phyloP scores from a whole-genome alignment of 2,888 invertebrate species.

The Tachina fera region DNA sequence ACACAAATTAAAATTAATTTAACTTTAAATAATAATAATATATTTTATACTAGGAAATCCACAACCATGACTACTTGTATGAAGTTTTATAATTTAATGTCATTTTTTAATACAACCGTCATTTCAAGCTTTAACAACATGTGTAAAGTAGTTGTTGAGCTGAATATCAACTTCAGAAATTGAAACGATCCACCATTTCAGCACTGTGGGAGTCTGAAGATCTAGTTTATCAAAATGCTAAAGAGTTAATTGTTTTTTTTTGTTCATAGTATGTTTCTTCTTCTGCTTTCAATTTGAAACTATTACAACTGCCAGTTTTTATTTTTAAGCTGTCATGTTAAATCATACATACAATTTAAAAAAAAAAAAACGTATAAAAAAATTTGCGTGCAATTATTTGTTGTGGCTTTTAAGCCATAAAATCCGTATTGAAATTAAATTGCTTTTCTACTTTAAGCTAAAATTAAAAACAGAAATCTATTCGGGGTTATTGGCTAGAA shows the following conservation, averaged over 20 bases:
- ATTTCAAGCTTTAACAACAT: constrained; percentile 57
- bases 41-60: constrained; percentile 48
- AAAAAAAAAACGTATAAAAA: background rate
- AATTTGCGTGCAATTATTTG: constrained; percentile 64
- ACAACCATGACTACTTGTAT: background rate
- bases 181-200: constrained; percentile 54
- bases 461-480: constrained; percentile 12
- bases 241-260: constrained; percentile 54
- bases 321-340: constrained; percentile 15
- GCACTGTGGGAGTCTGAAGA: constrained; percentile 67
- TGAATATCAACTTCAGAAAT: constrained; percentile 40
- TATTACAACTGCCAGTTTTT: constrained; percentile 48
- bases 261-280: constrained; percentile 1
- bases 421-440: constrained; percentile 57
- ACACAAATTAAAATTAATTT: constrained; percentile 68
- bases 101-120: constrained; percentile 61
- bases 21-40: constrained; percentile 37
- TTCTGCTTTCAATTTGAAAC: constrained; percentile 14
- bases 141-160: constrained; percentile 36
- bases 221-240: constrained; percentile 48
- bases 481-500: constrained; percentile 51
- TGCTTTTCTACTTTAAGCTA: constrained; percentile 28
- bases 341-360: constrained; percentile 14
- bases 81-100: constrained; percentile 46
- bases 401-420: constrained; percentile 31